Conservation (phyloP, 2,888 invertebrate species). For the Julus scandinavius region DNA sequence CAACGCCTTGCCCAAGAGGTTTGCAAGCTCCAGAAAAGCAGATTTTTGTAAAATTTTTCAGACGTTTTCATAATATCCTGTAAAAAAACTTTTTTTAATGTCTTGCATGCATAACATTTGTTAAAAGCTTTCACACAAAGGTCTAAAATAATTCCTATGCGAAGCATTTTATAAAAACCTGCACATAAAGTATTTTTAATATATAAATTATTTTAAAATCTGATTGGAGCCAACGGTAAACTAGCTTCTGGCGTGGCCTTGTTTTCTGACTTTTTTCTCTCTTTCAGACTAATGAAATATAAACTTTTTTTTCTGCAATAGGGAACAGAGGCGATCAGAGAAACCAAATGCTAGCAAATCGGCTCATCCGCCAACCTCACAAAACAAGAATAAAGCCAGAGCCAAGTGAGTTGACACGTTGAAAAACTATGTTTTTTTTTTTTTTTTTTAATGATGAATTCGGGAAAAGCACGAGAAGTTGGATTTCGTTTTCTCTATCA, state of each 20-base stretch:
- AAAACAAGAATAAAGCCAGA: slow-evolving; percentile 52
- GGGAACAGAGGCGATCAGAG: background rate
- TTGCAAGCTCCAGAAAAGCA: background rate
- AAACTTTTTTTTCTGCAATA: background rate
- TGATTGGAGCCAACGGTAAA: background rate
- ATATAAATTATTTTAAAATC: background rate
- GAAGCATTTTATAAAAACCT: no score
- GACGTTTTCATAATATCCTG: no score
- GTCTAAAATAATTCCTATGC: no score
- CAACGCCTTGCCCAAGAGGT: background rate
- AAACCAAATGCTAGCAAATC: background rate
- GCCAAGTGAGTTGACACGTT: slow-evolving; percentile 47
- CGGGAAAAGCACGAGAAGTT: no score
- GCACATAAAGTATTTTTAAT: no score
- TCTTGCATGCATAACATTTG: no score
- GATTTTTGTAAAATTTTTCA: background rate
- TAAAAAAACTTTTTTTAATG: no score
- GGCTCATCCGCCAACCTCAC: background rate
- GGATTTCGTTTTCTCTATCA: no score
- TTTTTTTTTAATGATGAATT: no score
- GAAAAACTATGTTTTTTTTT: no score
- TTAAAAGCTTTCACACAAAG: no score
- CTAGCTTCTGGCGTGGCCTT: background rate
- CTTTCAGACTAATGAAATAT: background rate
- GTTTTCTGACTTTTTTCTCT: no score